phyloP scores from a whole-genome alignment of 2,113 vertebrate species.

The Phylloscopus trochilus region DNA sequence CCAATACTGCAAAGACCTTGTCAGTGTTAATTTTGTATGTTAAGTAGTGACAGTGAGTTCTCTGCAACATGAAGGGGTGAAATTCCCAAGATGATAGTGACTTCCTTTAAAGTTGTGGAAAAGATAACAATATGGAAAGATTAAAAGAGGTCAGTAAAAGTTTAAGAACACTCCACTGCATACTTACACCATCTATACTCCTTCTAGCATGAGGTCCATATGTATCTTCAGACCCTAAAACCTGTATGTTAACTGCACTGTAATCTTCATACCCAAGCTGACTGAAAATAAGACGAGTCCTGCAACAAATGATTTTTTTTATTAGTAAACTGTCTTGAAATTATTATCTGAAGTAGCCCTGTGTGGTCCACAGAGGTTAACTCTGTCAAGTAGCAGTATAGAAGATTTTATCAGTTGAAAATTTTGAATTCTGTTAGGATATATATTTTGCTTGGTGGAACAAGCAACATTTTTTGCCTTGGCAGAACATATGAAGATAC shows the following conservation, averaged over 20 bases:
- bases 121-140: constrained; percentile 39
- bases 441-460: not conserved
- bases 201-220: constrained; percentile 77
- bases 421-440: not conserved
- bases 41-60: not conserved
- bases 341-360: not conserved
- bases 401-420: not conserved
- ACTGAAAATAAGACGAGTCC: constrained; percentile 79
- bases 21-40: not conserved
- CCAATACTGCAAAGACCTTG: not conserved
- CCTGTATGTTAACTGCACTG: constrained; percentile 80
- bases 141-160: constrained; percentile 53
- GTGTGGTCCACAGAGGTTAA: not conserved
- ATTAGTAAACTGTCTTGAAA: constrained; percentile 43
- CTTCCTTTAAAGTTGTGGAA: constrained; percentile 40
- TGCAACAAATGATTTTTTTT: constrained; percentile 53
- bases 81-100: constrained; percentile 42
- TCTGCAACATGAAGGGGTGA: not conserved
- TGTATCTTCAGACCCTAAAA: constrained; percentile 86
- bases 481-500: not conserved
- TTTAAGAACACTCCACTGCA: constrained; percentile 44
- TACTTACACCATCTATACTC: constrained; percentile 69
- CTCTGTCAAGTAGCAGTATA: not conserved
- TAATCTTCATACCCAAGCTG: constrained; percentile 82
- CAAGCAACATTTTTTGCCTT: not conserved